Evolutionary conservation across 2,797 vertebrate genomes (phyloP).

Genomic region (Macrochelys suwanniensis): DNA sequence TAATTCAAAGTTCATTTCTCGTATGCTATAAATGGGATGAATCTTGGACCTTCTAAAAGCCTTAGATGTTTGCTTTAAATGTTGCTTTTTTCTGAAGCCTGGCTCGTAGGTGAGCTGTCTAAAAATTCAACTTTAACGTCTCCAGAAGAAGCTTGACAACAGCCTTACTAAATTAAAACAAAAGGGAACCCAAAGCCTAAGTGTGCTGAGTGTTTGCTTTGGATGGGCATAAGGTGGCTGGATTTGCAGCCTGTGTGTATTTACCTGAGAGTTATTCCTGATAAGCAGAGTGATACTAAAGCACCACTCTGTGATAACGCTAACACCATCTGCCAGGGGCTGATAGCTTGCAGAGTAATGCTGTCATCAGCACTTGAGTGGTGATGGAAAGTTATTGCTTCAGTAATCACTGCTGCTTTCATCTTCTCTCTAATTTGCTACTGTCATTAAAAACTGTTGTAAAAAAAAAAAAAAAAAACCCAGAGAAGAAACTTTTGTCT

Average conservation of each 20-base stretch:
- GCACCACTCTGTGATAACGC: slow-evolving; percentile 49
- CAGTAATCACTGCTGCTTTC: slow-evolving; percentile 15
- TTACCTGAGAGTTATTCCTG: slow-evolving; percentile 68
- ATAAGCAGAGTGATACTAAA: slow-evolving; percentile 67
- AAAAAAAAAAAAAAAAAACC: neutral
- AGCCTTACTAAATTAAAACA: slow-evolving; percentile 60
- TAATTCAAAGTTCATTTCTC: slow-evolving; percentile 5
- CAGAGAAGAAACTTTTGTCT: neutral
- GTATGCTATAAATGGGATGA: slow-evolving; percentile 14
- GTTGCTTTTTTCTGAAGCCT: slow-evolving; percentile 5
- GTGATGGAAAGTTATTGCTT: slow-evolving; percentile 66
- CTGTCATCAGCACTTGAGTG: slow-evolving; percentile 52
- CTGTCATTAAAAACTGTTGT: slow-evolving; percentile 49
- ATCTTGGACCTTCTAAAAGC: slow-evolving; percentile 10
- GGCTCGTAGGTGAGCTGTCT: neutral
- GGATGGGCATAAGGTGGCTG: slow-evolving; percentile 49
- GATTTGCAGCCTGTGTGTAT: slow-evolving; percentile 62
- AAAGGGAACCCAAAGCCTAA: slow-evolving; percentile 47
- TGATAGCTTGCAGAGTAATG: slow-evolving; percentile 63
- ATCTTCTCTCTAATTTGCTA: slow-evolving; percentile 49
- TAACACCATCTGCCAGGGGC: slow-evolving; percentile 78
- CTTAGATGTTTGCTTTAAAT: neutral
- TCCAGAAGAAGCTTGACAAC: slow-evolving; percentile 54
- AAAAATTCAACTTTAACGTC: slow-evolving; percentile 64
- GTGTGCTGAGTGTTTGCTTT: slow-evolving; percentile 72